A percentile compares a stretch with the other conserved stretches of the same genome.
These are phyloP conservation scores for Pseudomyrmex gracilis DNA, from an alignment of 1,140 invertebrate genomes.

Conservation along the genomic window DNA sequence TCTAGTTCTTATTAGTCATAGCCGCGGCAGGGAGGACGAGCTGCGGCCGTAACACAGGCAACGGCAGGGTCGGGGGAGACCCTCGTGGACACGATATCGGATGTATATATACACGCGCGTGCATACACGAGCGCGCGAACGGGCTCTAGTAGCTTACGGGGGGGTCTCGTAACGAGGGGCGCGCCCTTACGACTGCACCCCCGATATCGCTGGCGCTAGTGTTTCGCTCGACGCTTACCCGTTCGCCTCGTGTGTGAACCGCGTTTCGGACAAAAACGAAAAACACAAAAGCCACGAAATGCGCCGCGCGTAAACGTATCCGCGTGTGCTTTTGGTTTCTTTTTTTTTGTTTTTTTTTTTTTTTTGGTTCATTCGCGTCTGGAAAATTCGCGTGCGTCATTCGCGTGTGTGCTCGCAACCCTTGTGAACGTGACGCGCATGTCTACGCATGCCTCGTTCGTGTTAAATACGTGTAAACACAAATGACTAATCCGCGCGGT, in stretches of 20 bases:
- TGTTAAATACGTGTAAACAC: background rate
- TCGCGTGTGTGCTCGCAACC: background rate
- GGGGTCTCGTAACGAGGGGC: slow-evolving; percentile 66
- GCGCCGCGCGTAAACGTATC: background rate
- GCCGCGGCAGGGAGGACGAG: slow-evolving; percentile 66
- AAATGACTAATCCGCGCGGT: background rate
- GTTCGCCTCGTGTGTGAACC: slow-evolving; percentile 67
- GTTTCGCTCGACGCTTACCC: slow-evolving; percentile 77
- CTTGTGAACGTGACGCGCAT: background rate
- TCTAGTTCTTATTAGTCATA: slow-evolving; percentile 78
- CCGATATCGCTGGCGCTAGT: slow-evolving; percentile 71
- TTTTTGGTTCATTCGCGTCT: background rate
- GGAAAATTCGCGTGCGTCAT: too few relatives aligned
- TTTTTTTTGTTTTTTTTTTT: background rate
- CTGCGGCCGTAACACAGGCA: slow-evolving; percentile 56
- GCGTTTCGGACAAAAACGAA: slow-evolving; percentile 22
- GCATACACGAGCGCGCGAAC: slow-evolving; percentile 66
- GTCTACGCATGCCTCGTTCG: background rate
- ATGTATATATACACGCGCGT: slow-evolving; percentile 64
- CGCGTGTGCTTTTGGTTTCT: background rate
- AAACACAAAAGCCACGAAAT: background rate
- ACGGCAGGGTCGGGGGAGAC: slow-evolving; percentile 66
- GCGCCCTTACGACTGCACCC: slow-evolving; percentile 74
- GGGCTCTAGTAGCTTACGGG: slow-evolving; percentile 46
- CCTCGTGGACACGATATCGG: slow-evolving; percentile 74